Percentiles rank a stretch among this genome's conserved stretches.
Evolutionary conservation across 2,113 vertebrate species (phyloP).

Genomic region (Fulica atra): DNA sequence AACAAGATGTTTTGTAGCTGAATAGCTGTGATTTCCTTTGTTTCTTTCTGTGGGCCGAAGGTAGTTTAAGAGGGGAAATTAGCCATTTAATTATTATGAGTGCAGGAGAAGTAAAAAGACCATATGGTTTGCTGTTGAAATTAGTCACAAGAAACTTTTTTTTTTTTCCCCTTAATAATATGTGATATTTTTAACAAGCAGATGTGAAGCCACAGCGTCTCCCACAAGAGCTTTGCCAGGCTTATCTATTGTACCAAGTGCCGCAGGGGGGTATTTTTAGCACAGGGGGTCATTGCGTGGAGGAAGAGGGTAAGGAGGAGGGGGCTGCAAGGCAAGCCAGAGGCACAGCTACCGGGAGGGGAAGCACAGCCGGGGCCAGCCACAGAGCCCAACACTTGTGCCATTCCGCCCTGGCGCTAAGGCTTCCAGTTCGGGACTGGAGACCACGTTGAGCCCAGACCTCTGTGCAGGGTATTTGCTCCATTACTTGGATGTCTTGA

Average conservation of each 20-base stretch:
- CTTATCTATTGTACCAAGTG: conserved; percentile 45
- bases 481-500: neutral
- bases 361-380: neutral
- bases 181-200: conserved; percentile 78
- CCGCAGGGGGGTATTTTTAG: conserved; percentile 41
- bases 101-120: conserved; percentile 71
- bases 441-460: rapidly evolving
- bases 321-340: neutral
- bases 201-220: conserved; percentile 66
- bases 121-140: conserved; percentile 77
- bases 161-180: conserved; percentile 61
- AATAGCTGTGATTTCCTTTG: conserved; percentile 74
- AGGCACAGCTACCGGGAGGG: neutral
- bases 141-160: conserved; percentile 81
- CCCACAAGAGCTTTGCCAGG: conserved; percentile 62
- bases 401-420: rapidly evolving
- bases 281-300: neutral
- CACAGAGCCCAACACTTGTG: neutral
- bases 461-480: neutral
- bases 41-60: conserved; percentile 72
- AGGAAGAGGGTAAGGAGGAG: neutral
- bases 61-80: conserved; percentile 69
- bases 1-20: conserved; percentile 65
- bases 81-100: conserved; percentile 77
- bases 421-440: neutral